Base-by-base conservation (phyloP, 2,797 vertebrate genomes). In the Acipenser oxyrinchus region DNA sequence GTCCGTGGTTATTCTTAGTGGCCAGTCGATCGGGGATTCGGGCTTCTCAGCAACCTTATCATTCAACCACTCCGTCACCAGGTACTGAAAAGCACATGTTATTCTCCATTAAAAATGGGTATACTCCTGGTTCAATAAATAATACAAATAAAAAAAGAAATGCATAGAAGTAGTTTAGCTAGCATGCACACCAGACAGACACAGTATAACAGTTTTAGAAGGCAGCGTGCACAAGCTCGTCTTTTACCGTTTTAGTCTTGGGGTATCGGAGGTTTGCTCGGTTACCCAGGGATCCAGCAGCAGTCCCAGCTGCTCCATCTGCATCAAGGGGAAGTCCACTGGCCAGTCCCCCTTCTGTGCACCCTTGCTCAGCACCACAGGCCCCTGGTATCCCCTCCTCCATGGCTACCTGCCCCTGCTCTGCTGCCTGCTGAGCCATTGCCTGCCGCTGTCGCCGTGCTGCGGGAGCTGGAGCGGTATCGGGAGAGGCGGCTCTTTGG, bases 51-150 rank as follows among this genome's bases (percentile, higher is more conserved):
- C 84, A 15, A 88, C 84, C 79, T 98, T 99, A 85, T 98, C 95
- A 0, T 96, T 97, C 74, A 98, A 80, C 95, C 96, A 99, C 75
- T 99, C 96, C 0, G 95, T 98, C 79, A 98, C 95, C 65, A 97
- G 86, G 80, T 98, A 97, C 96, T 99, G 65, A 53, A 2, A 67
- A 49, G 51, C 7, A 52, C 11, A 63, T 49, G 49, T 49, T 61
- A 37, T 37, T 37, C 37, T 37, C 37, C 49, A 58, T 60, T 49
- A 63, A 62, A 6, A 49, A 12, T 49, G 48, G 6, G 37, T 69
- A 13, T 4, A 37, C 37, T 37, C 3, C 37, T 37, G 37, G 37
- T 5, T 37, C 4, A 37, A 37, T 4, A 37, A 37, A 37, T 37
- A 37, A 37, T 37, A 37, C 3, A 37, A 37, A 37, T 37, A 37